Conservation (phyloP, 2,797 vertebrate genomes). For the Tokudaia tokunoshimensis region DNA sequence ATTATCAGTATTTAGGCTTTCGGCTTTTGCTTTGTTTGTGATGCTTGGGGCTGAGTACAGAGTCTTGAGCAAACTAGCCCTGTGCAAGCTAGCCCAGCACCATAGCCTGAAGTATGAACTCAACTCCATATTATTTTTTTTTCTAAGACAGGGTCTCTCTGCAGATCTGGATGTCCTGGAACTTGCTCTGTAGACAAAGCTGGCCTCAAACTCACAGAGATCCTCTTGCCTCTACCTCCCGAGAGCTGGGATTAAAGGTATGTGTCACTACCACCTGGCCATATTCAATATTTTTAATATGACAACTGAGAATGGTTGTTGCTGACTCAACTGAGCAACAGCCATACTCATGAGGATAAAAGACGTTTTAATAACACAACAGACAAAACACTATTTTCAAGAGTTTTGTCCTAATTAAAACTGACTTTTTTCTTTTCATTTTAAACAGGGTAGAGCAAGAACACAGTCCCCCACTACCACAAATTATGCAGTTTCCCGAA, state of each 20-base stretch:
- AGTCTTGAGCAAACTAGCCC: background rate
- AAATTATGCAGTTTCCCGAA: background rate
- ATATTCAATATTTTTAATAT: background rate
- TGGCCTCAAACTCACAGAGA: background rate
- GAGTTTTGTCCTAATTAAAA: background rate
- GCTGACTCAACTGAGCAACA: background rate
- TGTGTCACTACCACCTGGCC: background rate
- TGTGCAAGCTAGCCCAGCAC: background rate
- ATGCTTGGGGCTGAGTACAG: background rate
- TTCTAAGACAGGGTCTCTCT: background rate
- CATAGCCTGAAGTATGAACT: background rate
- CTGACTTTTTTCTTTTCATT: background rate
- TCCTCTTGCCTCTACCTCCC: background rate
- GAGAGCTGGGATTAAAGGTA: background rate
- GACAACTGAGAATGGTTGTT: background rate
- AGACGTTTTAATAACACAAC: background rate
- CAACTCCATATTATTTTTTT: background rate
- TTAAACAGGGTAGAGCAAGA: background rate
- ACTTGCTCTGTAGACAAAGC: background rate
- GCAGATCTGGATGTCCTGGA: background rate
- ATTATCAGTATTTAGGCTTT: background rate
- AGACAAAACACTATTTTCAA: background rate
- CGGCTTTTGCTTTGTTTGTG: background rate
- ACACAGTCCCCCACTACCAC: background rate
- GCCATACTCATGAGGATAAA: background rate